Conservation (phyloP, 2,113 vertebrate genomes). For the Dromas ardeola region DNA sequence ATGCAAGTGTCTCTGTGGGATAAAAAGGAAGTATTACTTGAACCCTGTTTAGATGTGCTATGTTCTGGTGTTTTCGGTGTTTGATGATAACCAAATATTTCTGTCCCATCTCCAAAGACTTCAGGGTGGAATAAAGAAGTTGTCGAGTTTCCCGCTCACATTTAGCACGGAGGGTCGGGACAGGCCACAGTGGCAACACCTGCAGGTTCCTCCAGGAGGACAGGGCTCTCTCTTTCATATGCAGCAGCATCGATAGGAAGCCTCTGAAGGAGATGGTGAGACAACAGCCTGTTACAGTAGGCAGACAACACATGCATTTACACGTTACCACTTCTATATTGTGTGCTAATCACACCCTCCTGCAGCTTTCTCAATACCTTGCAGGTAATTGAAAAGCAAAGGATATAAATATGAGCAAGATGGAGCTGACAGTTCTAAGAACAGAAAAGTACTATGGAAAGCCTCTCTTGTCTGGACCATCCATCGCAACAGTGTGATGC, state of each 20-base stretch:
- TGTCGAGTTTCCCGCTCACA: accelerated
- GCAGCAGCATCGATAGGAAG: not conserved
- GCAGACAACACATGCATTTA: not conserved
- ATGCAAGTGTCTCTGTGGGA: slow-evolving; percentile 21
- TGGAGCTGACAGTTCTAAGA: not conserved
- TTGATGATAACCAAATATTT: not conserved
- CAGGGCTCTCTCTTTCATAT: not conserved
- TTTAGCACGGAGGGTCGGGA: not conserved
- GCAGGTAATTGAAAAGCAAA: not conserved
- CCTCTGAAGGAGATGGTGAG: not conserved
- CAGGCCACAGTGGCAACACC: not conserved
- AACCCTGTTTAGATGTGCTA: not conserved
- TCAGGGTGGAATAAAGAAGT: not conserved
- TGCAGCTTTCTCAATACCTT: not conserved
- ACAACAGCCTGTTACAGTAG: not conserved
- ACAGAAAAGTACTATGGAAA: not conserved
- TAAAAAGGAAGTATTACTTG: slow-evolving; percentile 7
- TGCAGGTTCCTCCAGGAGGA: not conserved
- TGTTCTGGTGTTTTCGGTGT: not conserved
- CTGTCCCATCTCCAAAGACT: not conserved
- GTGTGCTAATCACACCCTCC: not conserved
- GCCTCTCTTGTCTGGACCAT: not conserved
- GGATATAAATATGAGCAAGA: not conserved
- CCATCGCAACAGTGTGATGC: not conserved
- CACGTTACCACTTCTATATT: not conserved